phyloP scores from a whole-genome alignment of 2,888 invertebrate species.

The Acleris laterana region DNA sequence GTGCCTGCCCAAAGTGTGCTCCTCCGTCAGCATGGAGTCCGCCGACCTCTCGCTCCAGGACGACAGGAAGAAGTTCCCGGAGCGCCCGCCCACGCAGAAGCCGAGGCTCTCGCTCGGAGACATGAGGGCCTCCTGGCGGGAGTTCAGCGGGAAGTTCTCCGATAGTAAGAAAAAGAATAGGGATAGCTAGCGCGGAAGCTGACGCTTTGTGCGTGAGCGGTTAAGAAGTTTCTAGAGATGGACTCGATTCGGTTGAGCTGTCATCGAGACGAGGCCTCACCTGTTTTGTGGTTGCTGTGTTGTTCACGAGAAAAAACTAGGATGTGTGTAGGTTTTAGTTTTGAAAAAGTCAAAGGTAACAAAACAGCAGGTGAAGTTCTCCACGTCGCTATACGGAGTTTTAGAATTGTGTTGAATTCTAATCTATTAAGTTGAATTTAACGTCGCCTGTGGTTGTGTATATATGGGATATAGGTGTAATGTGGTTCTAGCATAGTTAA shows the following conservation, averaged over 20 bases:
- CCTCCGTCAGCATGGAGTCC: slow-evolving; percentile 37
- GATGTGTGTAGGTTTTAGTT: too few species aligned
- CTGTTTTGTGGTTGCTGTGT: not conserved
- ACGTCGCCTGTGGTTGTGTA: not conserved
- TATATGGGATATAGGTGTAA: not conserved
- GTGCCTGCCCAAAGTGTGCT: slow-evolving; percentile 1
- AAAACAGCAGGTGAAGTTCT: not conserved
- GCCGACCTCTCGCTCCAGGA: not conserved
- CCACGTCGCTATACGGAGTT: not conserved
- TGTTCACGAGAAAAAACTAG: not conserved
- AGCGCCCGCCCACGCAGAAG: not conserved
- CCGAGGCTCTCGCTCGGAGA: slow-evolving; percentile 56
- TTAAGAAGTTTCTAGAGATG: not conserved
- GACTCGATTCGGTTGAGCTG: too few species aligned
- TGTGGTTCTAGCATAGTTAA: not conserved
- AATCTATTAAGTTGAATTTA: not conserved
- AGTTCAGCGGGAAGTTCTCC: slow-evolving; percentile 60
- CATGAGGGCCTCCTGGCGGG: slow-evolving; percentile 61
- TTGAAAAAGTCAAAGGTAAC: too few species aligned
- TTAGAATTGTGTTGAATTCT: not conserved
- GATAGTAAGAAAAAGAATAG: slow-evolving; percentile 54
- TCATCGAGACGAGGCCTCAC: too few species aligned
- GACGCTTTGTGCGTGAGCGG: not conserved
- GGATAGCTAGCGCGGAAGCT: slow-evolving; percentile 41
- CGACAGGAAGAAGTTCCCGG: slow-evolving; percentile 5